phyloP scores from a whole-genome alignment of 2,888 invertebrate species.

The Lingula anatina region DNA sequence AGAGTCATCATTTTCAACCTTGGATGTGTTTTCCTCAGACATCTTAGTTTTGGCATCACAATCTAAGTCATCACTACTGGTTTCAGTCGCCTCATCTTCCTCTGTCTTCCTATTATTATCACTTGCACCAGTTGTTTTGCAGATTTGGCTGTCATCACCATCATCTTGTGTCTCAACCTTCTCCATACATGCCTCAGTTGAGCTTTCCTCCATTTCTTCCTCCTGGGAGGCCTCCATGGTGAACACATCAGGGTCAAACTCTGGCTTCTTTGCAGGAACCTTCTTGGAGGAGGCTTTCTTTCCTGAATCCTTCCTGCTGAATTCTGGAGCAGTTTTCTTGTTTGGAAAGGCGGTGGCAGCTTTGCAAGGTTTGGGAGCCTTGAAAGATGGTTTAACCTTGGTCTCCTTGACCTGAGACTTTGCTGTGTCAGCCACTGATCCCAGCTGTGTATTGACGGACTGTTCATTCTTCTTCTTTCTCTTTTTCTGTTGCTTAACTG shows the following conservation, averaged over 20 bases:
- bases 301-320: too few species aligned
- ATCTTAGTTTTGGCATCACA: not conserved
- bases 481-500: too few species aligned
- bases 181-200: not conserved
- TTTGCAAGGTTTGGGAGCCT: too few species aligned
- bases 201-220: not conserved
- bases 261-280: not conserved
- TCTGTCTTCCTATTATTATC: not conserved
- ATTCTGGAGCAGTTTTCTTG: too few species aligned
- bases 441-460: too few species aligned
- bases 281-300: too few species aligned
- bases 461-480: too few species aligned
- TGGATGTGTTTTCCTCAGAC: conserved; percentile 1
- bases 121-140: conserved; percentile 1
- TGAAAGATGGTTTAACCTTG: too few species aligned
- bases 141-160: not conserved
- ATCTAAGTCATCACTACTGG: not conserved
- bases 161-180: not conserved
- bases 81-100: not conserved
- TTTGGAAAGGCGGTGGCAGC: too few species aligned
- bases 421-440: not conserved
- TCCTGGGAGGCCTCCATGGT: conserved; percentile 15
- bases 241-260: conserved; percentile 19
- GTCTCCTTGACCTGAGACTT: too few species aligned
- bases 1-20: not conserved